Evolutionary conservation across 2,888 invertebrate species (phyloP), one percentile per base, ranked within the genome.

Genomic region (Stomorhina lunata): DNA sequence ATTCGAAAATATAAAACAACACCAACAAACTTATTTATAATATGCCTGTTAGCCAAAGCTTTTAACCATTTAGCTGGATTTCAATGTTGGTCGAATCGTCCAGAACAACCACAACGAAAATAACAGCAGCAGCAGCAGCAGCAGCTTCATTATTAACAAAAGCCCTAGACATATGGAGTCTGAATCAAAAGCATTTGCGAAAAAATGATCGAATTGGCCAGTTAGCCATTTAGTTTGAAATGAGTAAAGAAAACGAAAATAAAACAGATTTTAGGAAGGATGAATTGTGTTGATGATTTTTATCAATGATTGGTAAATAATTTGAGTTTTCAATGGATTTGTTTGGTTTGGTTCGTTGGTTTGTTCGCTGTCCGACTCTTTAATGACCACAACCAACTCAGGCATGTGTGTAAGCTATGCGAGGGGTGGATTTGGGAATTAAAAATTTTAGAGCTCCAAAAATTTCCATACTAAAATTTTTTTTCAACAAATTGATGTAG

Each of bases 231-330:
- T 37, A 27, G 34, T 65, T 55, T 50, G 34, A 53, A 34, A 20
- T 63, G 45, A 53, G n/a, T n/a, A n/a, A n/a, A n/a, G n/a, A n/a
- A n/a, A n/a, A 63, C 34, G 57, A n/a, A 61, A 9, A 37, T 20
- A 34, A 20, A 29, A 77, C 34, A 61, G 61, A 34, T 55, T 55
- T 55, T 50, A 59, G 66, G 66, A 45, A 59, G 45, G 29, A 50
- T 50, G 66, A 43, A 40, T 22, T 69, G 45, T 75, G 69, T 65
- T 63, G 68, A 79, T 81, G 73, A 81, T 81, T 75, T 81, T 79
- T 69, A 79, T 78, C 81, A 78, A 65, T 81, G 78, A 63, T 57
- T 69, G 61, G 48, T 79, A 81, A 78, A 78, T 81, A 75, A 81
- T 78, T 78, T 68, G 73, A 55, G 48, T 72, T 66, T 66, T 72